phyloP scores from a whole-genome alignment of 2,797 vertebrate species.

The Syndactyla subalaris region DNA sequence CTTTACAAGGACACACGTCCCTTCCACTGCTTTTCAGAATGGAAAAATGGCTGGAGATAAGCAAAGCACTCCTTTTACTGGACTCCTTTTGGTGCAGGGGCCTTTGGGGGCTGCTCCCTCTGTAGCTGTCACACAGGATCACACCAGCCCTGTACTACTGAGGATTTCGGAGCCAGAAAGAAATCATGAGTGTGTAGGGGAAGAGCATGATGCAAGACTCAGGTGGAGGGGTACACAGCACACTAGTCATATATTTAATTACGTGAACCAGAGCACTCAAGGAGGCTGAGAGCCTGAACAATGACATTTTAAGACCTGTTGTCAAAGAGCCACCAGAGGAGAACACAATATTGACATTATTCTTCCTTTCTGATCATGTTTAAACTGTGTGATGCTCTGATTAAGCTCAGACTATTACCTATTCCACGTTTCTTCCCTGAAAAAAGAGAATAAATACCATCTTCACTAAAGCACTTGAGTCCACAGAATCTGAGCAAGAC shows the following conservation, averaged over 20 bases:
- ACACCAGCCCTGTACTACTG: background rate
- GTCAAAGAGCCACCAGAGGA: background rate
- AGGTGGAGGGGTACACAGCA: background rate
- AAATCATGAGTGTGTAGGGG: background rate
- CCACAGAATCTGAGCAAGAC: background rate
- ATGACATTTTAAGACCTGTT: background rate
- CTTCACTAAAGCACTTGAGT: background rate
- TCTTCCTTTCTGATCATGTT: background rate
- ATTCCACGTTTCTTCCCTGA: background rate
- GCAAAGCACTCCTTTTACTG: background rate
- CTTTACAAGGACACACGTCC: fast-evolving
- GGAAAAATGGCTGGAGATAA: background rate
- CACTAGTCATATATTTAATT: background rate
- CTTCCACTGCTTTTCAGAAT: background rate
- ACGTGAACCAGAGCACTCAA: background rate
- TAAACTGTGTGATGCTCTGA: background rate
- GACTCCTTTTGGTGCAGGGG: background rate
- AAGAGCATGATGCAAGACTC: background rate
- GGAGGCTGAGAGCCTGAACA: background rate
- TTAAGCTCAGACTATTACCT: background rate
- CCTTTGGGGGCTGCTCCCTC: background rate
- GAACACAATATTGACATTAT: background rate
- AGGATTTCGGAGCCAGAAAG: background rate
- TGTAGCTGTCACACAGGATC: fast-evolving
- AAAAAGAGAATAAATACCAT: background rate